These are phyloP conservation scores for Gymnobelideus leadbeateri DNA, from an alignment of 2,113 vertebrate genomes.

Conservation along the genomic window DNA sequence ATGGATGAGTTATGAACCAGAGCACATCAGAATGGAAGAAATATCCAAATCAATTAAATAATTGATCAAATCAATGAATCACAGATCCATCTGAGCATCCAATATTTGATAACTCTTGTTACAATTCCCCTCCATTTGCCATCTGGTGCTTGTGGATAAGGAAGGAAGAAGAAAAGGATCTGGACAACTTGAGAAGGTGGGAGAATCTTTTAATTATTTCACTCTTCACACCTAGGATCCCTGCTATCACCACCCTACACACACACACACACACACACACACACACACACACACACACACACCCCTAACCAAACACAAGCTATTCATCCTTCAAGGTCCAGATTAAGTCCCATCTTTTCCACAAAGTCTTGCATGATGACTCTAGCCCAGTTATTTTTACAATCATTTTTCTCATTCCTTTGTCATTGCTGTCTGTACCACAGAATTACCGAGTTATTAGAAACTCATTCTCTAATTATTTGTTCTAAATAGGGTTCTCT, in stretches of 20 bases:
- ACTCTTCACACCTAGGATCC: neutral
- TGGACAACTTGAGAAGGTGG: neutral
- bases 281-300: neutral
- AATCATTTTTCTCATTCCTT: neutral
- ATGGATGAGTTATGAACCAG: neutral
- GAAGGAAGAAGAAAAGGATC: neutral
- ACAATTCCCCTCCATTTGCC: neutral
- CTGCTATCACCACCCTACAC: neutral
- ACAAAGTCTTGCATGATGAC: neutral
- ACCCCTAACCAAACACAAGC: neutral
- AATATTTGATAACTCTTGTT: neutral
- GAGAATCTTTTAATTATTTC: neutral
- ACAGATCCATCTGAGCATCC: neutral
- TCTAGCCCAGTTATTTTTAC: neutral
- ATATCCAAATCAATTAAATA: neutral
- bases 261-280: neutral
- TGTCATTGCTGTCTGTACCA: neutral
- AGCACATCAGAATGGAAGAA: neutral
- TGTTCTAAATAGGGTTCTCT: neutral
- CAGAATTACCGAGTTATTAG: neutral
- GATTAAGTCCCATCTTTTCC: neutral
- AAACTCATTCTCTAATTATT: neutral
- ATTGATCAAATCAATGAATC: neutral
- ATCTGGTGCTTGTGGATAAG: neutral
- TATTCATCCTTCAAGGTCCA: neutral